Base-by-base conservation (phyloP, 2,888 invertebrate genomes). In the Entomobrya multifasciata region DNA sequence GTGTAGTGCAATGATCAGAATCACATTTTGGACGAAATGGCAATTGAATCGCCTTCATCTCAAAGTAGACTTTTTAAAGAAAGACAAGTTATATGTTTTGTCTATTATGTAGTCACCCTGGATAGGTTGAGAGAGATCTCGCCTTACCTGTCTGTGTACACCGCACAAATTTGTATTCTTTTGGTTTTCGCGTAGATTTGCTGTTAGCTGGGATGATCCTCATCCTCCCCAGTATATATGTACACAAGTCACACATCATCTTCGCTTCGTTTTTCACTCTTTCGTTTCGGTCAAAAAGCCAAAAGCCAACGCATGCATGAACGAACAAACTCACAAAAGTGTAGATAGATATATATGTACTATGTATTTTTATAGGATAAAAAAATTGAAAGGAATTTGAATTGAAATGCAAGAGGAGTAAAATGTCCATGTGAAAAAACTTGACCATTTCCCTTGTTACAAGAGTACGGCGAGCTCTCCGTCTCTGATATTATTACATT, bases 391-490 rank as follows among this genome's bases (percentile, higher is more conserved):
- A 78, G 78, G 78, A 78, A 78, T 78, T 78, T 25, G 74, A 82
- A 60, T 60, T 72, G 65, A 74, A 83, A 65, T 55, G 27, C 52
- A 47, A 52, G 52, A 83, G 44, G 52, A 83, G 44, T 80, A 82
- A 76, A 83, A 52, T 83, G 83, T 83, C 83, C 77, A 83, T 83
- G 83, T 83, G 83, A 77, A 83, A 83, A 83, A 83, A 83, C 74
- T 72, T 82, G 72, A 74, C 82, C 72, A 72, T 72, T 55, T 78
- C 55, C 62, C 78, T 78, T 62, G 13, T 74, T 74, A 22, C 17
- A 25, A 30, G 15, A 2, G 27, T 3, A 62, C 13, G 11, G 20
- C 17, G 30, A 13, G 20, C 8, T 55, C 6, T 55, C n/a, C n/a
- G n/a, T n/a, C n/a, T 17, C 20, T 55, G 20, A 17, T 55, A 17